Conservation (phyloP, 2,888 invertebrate species). For the Gastrophysa polygoni region DNA sequence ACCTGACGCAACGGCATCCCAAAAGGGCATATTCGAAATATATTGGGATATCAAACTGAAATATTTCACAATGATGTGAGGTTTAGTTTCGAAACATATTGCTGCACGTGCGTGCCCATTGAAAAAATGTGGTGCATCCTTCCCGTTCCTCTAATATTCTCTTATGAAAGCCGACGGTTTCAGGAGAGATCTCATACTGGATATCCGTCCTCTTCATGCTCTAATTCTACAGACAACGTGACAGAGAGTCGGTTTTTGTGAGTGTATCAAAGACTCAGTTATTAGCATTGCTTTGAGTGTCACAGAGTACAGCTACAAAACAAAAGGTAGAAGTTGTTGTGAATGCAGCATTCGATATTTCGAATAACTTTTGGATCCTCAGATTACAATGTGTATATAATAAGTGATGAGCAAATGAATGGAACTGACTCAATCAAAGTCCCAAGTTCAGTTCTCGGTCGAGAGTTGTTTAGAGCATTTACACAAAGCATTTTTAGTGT, state of each 20-base stretch:
- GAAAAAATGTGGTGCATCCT: slow-evolving; percentile 1
- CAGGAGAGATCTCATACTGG: background rate
- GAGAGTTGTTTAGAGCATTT: too few species aligned
- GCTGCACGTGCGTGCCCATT: background rate
- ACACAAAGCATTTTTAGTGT: too few species aligned
- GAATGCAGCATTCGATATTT: too few species aligned
- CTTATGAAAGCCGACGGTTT: background rate
- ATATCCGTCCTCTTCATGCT: too few species aligned
- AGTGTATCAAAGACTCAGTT: background rate
- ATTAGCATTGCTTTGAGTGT: too few species aligned
- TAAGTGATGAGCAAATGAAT: too few species aligned
- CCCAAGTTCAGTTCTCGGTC: too few species aligned
- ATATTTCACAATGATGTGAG: slow-evolving; percentile 1
- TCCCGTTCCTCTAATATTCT: background rate
- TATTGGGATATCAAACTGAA: background rate
- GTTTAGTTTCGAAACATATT: slow-evolving; percentile 1
- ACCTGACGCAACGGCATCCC: background rate
- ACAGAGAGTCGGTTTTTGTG: background rate
- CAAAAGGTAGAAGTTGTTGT: too few species aligned
- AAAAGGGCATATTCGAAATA: background rate
- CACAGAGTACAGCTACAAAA: too few species aligned
- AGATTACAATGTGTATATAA: too few species aligned
- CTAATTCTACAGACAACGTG: background rate
- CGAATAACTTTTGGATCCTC: too few species aligned
- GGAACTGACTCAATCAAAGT: too few species aligned